Base-by-base conservation (phyloP, 2,113 vertebrate genomes). In the Geococcyx californianus region DNA sequence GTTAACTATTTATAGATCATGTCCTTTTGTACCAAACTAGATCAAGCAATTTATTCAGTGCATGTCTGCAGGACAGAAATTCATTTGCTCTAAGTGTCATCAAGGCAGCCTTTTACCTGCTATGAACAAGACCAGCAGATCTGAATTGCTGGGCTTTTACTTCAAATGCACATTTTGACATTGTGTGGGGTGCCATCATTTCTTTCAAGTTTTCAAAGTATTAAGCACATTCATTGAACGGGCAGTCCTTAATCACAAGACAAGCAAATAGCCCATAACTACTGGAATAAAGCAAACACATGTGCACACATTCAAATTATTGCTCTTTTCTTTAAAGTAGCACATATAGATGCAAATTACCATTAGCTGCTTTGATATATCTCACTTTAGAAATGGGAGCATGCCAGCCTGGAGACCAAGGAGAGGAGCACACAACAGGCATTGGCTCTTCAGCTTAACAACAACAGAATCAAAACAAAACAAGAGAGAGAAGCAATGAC, bases 1-100 rank as follows among this genome's bases (percentile, higher is more conserved):
- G 92, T 95, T 97, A 94, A 94, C 97, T 96, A 97, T 97, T 97
- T 97, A 96, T 97, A 97, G 93, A 96, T 94, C 87, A 56, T 23
- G 68, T 89, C 89, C 94, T 97, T 97, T 96, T 97, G 84, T 96
- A 95, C 92, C 15, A 80, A 95, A 97, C 94, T 80, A 96, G 89
- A 97, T 94, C 94, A 95, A 94, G 96, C 77, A 69, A 94, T 95
- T 94, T 92, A 94, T 97, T 97, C 96, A 96, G 92, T 94, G 83
- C 79, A 94, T 94, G 93, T 90, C 93, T 59, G 92, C 87, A 97
- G 91, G 93, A 96, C 73, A 95, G 87, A 96, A 96, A 95, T 84
- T 94, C 87, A 96, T 97, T 96, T 97, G 92, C 93, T 96, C 96
- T 79, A 84, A 94, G 94, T 92, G 90, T 95, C 90, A 96, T 96